Base-by-base conservation (phyloP, 2,888 invertebrate species). In the Eustalomyia histrio region DNA sequence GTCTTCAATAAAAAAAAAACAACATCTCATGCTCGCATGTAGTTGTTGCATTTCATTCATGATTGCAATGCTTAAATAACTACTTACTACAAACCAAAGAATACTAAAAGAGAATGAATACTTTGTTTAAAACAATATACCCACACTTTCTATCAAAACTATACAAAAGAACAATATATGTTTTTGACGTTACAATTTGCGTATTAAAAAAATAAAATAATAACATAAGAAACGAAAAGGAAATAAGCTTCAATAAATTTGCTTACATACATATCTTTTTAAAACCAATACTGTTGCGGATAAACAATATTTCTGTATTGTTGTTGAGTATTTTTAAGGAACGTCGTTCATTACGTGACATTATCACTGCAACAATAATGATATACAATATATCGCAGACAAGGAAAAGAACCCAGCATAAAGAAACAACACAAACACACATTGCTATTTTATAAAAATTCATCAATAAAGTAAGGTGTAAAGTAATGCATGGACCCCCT, bases 171-270 rank as follows among this genome's bases (percentile, higher is more conserved):
- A 61, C 1, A 43, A 50, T 47, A 24, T 9, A 29, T 33, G n/a
- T 29, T n/a, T 21, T 16, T 16, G 52, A 47, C 55, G 47, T 78
- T 55, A 50, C n/a, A 61, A 24, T 53, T 71, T 72, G 65, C 65
- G 58, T 50, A 57, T 72, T 53, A n/a, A 24, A 43, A 55, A 12
- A 12, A n/a, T 10, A 55, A 55, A 16, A 55, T 0, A 14, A 53
- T 17, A n/a, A n/a, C 0, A 21, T n/a, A 18, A 67, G n/a, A 57
- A 57, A 12, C 12, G n/a, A 57, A 64, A 80, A 29, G 80, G 80
- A 81, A 78, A 71, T 72, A 78, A 75, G 81, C 78, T 81, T 78
- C 73, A 81, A 71, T 81, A 65, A 74, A 39, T 78, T 81, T 81
- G 74, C 57, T 67, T 75, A 12, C 61, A 63, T 68, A 61, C 73